A percentile compares a stretch with the other conserved stretches of the same genome.
These are phyloP conservation scores for Psophia crepitans DNA, from an alignment of 2,113 vertebrate species.

Conservation along the genomic window DNA sequence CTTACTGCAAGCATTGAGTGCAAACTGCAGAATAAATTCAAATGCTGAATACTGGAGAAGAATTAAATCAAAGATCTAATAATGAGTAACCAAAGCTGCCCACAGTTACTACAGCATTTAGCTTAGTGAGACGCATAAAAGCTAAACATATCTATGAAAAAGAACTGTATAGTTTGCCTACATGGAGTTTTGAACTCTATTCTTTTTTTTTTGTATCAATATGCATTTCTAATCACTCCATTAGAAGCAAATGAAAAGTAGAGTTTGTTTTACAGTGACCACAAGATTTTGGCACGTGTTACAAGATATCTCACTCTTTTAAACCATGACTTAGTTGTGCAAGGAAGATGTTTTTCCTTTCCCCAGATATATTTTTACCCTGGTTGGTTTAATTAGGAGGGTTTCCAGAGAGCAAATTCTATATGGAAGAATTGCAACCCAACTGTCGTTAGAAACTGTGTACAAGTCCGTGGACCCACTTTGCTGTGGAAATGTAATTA, in stretches of 20 bases:
- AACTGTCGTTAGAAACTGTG: not conserved
- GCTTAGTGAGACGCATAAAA: not conserved
- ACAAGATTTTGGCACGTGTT: not conserved
- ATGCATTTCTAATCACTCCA: not conserved
- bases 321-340: not conserved
- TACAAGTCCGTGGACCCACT: not conserved
- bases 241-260: not conserved
- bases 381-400: not conserved
- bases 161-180: not conserved
- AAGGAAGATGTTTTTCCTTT: not conserved
- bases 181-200: not conserved
- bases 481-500: not conserved
- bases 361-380: not conserved
- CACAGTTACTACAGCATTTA: not conserved
- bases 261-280: not conserved
- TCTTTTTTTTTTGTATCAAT: not conserved
- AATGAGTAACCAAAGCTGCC: not conserved
- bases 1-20: not conserved
- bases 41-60: not conserved
- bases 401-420: not conserved
- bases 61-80: conserved; percentile 31
- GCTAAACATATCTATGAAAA: not conserved
- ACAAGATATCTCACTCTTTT: not conserved
- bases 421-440: not conserved
- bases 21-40: conserved; percentile 35